A percentile compares a stretch with the other conserved stretches of the same genome.
Evolutionary conservation across 1,140 invertebrate genomes (phyloP).

Genomic region (Eumeta japonica): DNA sequence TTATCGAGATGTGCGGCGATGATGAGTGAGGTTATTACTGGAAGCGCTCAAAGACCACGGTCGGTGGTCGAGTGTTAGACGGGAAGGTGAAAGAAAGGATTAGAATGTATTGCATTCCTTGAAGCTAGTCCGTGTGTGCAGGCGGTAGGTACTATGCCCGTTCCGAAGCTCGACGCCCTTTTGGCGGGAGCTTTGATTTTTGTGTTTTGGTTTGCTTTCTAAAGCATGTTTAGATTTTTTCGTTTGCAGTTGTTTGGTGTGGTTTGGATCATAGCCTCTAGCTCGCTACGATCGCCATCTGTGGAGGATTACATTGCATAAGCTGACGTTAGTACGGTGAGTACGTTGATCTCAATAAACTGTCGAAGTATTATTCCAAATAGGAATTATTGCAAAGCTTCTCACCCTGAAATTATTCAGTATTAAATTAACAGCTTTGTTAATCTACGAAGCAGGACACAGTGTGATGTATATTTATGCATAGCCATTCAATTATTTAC

Average conservation of each 20-base stretch:
- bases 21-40: neutral
- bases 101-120: slow-evolving; percentile 35
- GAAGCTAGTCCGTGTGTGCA: slow-evolving; percentile 50
- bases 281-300: slow-evolving; percentile 60
- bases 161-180: slow-evolving; percentile 41
- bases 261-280: slow-evolving; percentile 60
- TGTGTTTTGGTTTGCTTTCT: slow-evolving; percentile 42
- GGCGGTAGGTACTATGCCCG: slow-evolving; percentile 48
- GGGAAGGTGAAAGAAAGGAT: neutral
- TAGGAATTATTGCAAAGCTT: no score
- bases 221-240: slow-evolving; percentile 61
- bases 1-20: neutral
- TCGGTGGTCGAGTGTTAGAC: neutral
- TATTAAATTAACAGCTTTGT: no score
- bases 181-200: slow-evolving; percentile 13
- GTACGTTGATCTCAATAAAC: no score
- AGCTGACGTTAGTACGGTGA: slow-evolving; percentile 42
- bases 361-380: no score
- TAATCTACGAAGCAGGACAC: no score
- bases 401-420: no score
- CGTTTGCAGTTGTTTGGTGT: slow-evolving; percentile 61
- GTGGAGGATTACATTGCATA: slow-evolving; percentile 57
- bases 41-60: no score
- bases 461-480: no score
- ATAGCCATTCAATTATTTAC: no score